These are phyloP conservation scores for Poeciliopsis occidentalis DNA, from an alignment of 2,113 vertebrate species.

Conservation along the genomic window DNA sequence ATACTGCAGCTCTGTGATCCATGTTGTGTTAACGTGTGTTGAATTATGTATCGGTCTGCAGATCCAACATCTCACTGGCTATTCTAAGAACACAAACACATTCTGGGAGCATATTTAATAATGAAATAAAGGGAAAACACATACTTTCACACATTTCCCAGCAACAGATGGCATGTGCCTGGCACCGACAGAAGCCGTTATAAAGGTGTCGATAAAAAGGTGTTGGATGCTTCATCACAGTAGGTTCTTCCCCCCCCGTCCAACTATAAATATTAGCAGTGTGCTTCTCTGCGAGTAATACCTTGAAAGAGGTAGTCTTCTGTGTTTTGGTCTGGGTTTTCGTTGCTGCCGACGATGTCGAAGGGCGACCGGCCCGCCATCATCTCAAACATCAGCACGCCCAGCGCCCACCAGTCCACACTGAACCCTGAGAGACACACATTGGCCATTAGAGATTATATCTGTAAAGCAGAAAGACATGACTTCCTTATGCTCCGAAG, in stretches of 20 bases:
- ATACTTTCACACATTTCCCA: constrained; percentile 46
- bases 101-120: constrained; percentile 22
- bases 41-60: constrained; percentile 15
- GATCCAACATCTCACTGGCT: constrained; percentile 2
- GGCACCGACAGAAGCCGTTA: constrained; percentile 21
- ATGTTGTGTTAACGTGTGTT: neutral
- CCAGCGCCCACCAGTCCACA: constrained; percentile 99
- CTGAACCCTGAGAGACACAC: constrained; percentile 86
- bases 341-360: constrained; percentile 96
- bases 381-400: constrained; percentile 99
- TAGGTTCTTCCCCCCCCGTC: neutral
- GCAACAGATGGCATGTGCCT: constrained; percentile 57
- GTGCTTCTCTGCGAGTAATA: constrained; percentile 38
- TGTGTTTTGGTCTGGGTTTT: constrained; percentile 99
- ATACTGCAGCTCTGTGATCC: constrained; percentile 8
- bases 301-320: constrained; percentile 99
- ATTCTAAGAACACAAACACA: constrained; percentile 13
- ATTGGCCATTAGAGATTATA: neutral
- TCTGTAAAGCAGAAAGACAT: neutral
- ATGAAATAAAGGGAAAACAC: constrained; percentile 13
- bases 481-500: neutral
- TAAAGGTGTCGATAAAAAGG: constrained; percentile 51
- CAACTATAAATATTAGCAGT: neutral
- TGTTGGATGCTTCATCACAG: constrained; percentile 21
- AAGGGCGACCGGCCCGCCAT: constrained; percentile 98